A percentile compares a stretch with the other conserved stretches of the same genome.
These are phyloP conservation scores for Pygoscelis adeliae DNA, from an alignment of 2,113 vertebrate species.

Conservation along the genomic window DNA sequence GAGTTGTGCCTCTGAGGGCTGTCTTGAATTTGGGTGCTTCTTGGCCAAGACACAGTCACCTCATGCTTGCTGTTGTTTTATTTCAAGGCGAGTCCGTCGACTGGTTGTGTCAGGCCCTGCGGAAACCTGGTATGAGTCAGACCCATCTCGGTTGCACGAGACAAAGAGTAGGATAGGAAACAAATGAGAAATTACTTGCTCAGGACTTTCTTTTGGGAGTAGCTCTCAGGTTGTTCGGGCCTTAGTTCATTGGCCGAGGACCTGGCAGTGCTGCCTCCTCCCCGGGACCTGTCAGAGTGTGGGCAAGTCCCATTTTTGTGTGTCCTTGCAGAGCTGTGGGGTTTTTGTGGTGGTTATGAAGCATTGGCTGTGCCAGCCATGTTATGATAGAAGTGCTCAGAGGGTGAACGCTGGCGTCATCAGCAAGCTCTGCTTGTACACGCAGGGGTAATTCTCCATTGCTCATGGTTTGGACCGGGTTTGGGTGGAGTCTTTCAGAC, in stretches of 20 bases:
- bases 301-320: not conserved
- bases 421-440: not conserved
- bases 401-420: not conserved
- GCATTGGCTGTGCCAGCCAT: not conserved
- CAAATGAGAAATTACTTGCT: not conserved
- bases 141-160: not conserved
- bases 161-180: not conserved
- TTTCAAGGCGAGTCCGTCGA: not conserved
- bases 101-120: conserved; percentile 4
- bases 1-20: not conserved
- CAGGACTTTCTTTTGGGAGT: not conserved
- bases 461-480: not conserved
- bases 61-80: not conserved
- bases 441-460: not conserved
- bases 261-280: not conserved
- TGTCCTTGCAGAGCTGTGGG: not conserved
- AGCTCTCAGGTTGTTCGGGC: not conserved
- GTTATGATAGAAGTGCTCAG: not conserved
- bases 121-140: conserved; percentile 27
- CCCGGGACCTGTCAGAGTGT: not conserved
- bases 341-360: not conserved
- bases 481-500: not conserved
- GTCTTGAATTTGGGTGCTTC: not conserved
- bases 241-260: fast-evolving
- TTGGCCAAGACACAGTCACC: not conserved